Evolutionary conservation across 2,797 vertebrate genomes (phyloP).

Genomic region (Manis javanica): DNA sequence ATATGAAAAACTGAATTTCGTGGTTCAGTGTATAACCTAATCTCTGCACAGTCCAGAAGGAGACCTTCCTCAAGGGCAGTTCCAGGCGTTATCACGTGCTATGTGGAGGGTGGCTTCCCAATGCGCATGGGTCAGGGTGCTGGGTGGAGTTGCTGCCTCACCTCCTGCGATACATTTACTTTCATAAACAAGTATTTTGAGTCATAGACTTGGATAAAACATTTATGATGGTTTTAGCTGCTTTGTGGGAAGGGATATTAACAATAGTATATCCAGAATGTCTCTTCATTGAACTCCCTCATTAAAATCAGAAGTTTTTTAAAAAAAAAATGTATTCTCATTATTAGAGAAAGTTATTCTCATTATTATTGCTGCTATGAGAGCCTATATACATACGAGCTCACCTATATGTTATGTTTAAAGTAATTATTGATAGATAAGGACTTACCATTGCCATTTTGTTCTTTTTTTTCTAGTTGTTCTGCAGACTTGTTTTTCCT

Average conservation of each 20-base stretch:
- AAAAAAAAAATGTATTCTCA: neutral
- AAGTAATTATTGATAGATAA: no score
- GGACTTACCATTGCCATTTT: no score
- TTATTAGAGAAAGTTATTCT: neutral
- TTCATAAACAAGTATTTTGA: neutral
- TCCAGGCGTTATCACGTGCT: neutral
- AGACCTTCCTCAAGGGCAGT: neutral
- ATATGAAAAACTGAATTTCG: constrained; percentile 2
- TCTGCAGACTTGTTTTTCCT: no score
- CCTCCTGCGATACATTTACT: neutral
- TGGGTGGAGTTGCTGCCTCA: neutral
- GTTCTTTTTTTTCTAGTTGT: no score
- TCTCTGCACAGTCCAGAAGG: neutral
- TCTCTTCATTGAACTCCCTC: neutral
- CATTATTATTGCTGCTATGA: neutral
- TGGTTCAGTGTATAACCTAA: neutral
- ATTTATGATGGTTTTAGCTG: neutral
- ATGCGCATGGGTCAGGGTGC: neutral
- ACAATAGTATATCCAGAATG: neutral
- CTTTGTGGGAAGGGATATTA: neutral
- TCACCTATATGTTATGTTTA: neutral
- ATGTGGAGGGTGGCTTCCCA: neutral
- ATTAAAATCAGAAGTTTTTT: neutral
- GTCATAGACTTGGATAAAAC: neutral
- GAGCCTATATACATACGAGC: neutral